phyloP scores from a whole-genome alignment of 2,888 invertebrate species.

The Agrotis clavis region DNA sequence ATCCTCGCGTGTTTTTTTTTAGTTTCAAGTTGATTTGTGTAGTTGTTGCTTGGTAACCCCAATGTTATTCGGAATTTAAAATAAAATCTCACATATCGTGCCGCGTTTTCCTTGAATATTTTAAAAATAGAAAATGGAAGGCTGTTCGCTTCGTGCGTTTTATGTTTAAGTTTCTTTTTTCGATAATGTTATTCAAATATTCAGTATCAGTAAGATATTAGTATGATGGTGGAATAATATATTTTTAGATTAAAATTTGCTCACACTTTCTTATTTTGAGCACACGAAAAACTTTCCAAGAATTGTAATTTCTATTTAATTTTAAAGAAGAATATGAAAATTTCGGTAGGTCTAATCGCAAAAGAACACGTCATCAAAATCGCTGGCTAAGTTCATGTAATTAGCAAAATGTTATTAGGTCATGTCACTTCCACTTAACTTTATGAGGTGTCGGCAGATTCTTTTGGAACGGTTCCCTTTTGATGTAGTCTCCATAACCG shows the following conservation, averaged over 20 bases:
- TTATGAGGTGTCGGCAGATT: constrained; percentile 71
- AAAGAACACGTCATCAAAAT: constrained; percentile 49
- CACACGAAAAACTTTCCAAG: too few species aligned
- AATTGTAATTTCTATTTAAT: not conserved
- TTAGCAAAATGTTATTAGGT: constrained; percentile 77
- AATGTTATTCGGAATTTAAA: constrained; percentile 69
- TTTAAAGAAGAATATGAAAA: constrained; percentile 1
- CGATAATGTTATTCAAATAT: not conserved
- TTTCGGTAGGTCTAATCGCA: constrained; percentile 5
- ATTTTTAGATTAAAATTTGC: constrained; percentile 2
- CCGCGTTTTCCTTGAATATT: constrained; percentile 39
- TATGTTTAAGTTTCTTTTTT: not conserved
- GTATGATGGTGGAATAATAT: not conserved
- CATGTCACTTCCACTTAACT: constrained; percentile 71
- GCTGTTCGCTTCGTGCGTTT: constrained; percentile 18
- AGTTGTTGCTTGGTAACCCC: constrained; percentile 72
- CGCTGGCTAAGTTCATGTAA: constrained; percentile 69
- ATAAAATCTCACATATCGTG: constrained; percentile 49
- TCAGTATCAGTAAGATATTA: not conserved
- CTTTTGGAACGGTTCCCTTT: constrained; percentile 71
- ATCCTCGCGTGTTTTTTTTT: constrained; percentile 75
- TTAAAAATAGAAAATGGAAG: constrained; percentile 18
- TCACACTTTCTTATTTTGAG: not conserved
- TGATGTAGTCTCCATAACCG: constrained; percentile 75
- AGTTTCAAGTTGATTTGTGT: constrained; percentile 79